These are phyloP conservation scores for Antigone vipio DNA, from an alignment of 2,113 vertebrate species.

Conservation along the genomic window DNA sequence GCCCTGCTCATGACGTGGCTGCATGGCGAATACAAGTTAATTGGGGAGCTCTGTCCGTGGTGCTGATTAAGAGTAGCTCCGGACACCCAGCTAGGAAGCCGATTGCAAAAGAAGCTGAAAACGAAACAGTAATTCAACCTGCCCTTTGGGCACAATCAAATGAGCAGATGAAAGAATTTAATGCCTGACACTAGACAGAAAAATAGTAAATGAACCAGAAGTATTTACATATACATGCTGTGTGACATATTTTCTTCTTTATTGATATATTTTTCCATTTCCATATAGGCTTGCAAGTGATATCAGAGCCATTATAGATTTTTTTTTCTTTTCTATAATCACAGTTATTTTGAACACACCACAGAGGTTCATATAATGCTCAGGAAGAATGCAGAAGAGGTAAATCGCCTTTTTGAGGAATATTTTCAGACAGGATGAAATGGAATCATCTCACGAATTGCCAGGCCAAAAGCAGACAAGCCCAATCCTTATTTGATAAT, in stretches of 20 bases:
- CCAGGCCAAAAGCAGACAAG: neutral
- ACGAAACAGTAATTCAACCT: rapidly evolving
- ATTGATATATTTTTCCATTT: neutral
- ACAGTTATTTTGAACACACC: neutral
- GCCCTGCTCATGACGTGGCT: rapidly evolving
- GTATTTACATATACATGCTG: neutral
- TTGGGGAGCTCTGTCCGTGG: neutral
- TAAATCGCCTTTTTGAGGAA: neutral
- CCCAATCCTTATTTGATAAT: neutral
- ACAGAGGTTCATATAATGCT: neutral
- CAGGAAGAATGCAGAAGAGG: neutral
- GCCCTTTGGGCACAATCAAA: neutral
- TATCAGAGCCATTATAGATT: neutral
- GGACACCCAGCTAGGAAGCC: rapidly evolving
- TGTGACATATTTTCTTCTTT: neutral
- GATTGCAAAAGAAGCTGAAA: rapidly evolving
- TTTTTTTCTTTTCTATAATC: neutral
- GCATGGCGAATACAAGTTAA: rapidly evolving
- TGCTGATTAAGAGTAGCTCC: neutral
- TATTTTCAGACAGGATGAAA: neutral
- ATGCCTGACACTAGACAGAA: neutral
- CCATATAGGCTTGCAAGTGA: neutral
- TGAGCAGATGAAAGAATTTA: neutral
- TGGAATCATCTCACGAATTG: neutral
- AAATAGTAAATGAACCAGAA: neutral